These are phyloP conservation scores for Leptogaster cylindrica DNA, from an alignment of 2,888 invertebrate species.

Conservation along the genomic window DNA sequence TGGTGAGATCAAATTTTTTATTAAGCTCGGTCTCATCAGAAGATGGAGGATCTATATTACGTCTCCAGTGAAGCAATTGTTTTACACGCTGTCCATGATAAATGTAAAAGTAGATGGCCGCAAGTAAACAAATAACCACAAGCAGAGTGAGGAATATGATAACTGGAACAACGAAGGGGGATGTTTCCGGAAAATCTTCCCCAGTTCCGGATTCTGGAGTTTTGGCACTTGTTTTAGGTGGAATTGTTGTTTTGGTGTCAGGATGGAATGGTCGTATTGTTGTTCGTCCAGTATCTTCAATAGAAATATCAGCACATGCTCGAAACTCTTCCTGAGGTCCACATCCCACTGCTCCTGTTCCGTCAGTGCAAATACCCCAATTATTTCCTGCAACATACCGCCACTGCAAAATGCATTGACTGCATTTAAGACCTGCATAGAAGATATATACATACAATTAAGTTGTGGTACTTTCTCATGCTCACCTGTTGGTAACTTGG, in stretches of 20 bases:
- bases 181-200: slow-evolving; percentile 53
- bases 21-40: background rate
- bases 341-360: slow-evolving; percentile 81
- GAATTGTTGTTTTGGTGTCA: slow-evolving; percentile 54
- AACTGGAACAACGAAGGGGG: slow-evolving; percentile 65
- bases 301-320: slow-evolving; percentile 81
- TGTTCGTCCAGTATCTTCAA: slow-evolving; percentile 65
- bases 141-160: slow-evolving; percentile 72
- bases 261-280: slow-evolving; percentile 61
- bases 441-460: background rate
- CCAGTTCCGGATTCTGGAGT: slow-evolving; percentile 45
- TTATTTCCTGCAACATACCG: slow-evolving; percentile 85
- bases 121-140: slow-evolving; percentile 70
- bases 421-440: slow-evolving; percentile 70
- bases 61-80: slow-evolving; percentile 66
- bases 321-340: slow-evolving; percentile 89
- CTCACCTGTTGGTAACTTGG: slow-evolving; percentile 65
- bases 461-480: slow-evolving; percentile 1
- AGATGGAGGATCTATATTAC: slow-evolving; percentile 49
- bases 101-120: slow-evolving; percentile 76
- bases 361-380: slow-evolving; percentile 78
- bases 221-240: slow-evolving; percentile 48
- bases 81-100: slow-evolving; percentile 75
- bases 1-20: background rate
- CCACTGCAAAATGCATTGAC: slow-evolving; percentile 88